Evolutionary conservation across 2,888 invertebrate genomes (phyloP).

Genomic region (Taenaris catops): DNA sequence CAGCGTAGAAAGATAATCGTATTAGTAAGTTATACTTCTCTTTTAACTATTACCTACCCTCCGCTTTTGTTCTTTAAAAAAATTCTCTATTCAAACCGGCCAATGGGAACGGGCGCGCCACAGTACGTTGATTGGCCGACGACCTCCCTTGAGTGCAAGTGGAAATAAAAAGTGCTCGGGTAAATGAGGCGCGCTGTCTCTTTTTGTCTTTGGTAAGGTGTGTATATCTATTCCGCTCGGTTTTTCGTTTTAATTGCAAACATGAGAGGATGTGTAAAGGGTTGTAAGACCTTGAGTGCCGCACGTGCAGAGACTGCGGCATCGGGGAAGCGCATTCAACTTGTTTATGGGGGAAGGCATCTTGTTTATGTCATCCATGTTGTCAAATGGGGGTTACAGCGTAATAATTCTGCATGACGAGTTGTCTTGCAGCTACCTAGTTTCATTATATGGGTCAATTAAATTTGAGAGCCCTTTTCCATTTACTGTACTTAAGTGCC

Average conservation of each 20-base stretch:
- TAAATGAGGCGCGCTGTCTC: constrained; percentile 69
- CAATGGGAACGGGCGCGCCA: constrained; percentile 68
- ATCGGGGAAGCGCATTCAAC: constrained; percentile 63
- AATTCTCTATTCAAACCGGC: constrained; percentile 74
- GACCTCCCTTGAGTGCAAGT: constrained; percentile 68
- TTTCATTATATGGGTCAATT: constrained; percentile 35
- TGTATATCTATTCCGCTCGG: constrained; percentile 48
- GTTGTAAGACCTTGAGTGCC: constrained; percentile 74
- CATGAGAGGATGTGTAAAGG: constrained; percentile 73
- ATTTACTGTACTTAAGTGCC: constrained; percentile 14
- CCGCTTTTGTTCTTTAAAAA: constrained; percentile 68
- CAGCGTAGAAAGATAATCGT: no score
- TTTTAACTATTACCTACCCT: constrained; percentile 78
- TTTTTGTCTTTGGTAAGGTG: constrained; percentile 40
- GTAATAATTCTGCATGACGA: constrained; percentile 27
- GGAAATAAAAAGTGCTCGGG: constrained; percentile 75
- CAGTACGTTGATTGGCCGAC: constrained; percentile 77
- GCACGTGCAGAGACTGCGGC: constrained; percentile 61
- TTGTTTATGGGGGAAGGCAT: constrained; percentile 55
- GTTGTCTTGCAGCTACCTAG: constrained; percentile 25
- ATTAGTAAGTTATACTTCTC: no score
- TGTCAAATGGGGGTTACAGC: constrained; percentile 33
- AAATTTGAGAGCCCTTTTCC: constrained; percentile 20
- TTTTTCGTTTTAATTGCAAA: constrained; percentile 78
- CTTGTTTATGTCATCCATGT: constrained; percentile 57